phyloP scores from a whole-genome alignment of 2,113 vertebrate genomes.

The Hydrochoerus hydrochaeris region DNA sequence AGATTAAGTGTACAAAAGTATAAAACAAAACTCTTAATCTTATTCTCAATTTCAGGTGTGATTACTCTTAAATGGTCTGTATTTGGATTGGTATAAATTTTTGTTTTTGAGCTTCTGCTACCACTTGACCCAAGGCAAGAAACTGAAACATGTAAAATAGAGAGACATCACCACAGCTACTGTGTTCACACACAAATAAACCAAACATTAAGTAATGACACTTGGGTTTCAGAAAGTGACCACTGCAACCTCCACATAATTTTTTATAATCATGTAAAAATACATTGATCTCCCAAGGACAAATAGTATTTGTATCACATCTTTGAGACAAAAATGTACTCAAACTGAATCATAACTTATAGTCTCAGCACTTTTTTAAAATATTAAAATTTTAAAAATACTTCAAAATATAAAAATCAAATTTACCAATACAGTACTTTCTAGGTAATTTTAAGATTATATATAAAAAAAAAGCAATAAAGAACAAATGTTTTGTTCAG shows the following conservation, averaged over 20 bases:
- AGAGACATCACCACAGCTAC: accelerated
- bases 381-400: constrained; percentile 61
- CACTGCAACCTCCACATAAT: background rate
- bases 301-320: constrained; percentile 50
- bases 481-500: constrained; percentile 12
- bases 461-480: background rate
- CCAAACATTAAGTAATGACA: background rate
- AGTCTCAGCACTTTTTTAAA: constrained; percentile 24
- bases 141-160: background rate
- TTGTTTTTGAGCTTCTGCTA: constrained; percentile 60
- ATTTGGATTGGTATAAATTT: constrained; percentile 55
- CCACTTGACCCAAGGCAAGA: background rate
- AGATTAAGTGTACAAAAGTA: constrained; percentile 59
- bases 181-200: background rate
- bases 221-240: background rate
- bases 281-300: constrained; percentile 47
- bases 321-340: constrained; percentile 39
- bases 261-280: constrained; percentile 48
- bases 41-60: constrained; percentile 40
- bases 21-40: constrained; percentile 16
- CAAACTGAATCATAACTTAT: constrained; percentile 59
- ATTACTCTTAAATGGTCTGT: constrained; percentile 69
- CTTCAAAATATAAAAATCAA: constrained; percentile 32
- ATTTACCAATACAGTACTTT: constrained; percentile 24
- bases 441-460: constrained; percentile 25